phyloP scores from a whole-genome alignment of 2,888 invertebrate genomes.

The Calameuta pallipes region DNA sequence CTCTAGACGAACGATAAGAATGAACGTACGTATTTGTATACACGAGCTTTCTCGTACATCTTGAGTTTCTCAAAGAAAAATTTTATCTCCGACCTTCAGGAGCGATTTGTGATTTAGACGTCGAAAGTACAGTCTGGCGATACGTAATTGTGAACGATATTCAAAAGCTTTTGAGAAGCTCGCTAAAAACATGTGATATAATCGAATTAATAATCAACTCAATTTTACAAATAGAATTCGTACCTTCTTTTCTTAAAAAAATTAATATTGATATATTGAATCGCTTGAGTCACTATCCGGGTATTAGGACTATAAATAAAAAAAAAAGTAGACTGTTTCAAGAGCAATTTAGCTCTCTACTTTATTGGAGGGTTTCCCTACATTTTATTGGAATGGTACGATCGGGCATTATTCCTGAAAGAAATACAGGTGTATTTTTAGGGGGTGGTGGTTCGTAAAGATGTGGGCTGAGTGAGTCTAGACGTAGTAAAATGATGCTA shows the following conservation, averaged over 20 bases:
- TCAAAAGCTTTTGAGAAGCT: too few species aligned
- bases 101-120: not conserved
- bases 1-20: not conserved
- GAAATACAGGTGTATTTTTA: constrained; percentile 36
- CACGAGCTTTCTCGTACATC: not conserved
- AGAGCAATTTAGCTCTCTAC: not conserved
- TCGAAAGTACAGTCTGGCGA: too few species aligned
- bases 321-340: not conserved
- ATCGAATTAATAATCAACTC: too few species aligned
- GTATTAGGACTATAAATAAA: not conserved
- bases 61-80: not conserved
- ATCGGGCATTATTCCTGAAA: constrained; percentile 4
- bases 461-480: constrained; percentile 36
- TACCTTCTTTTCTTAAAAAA: too few species aligned
- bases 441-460: constrained; percentile 39
- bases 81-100: not conserved
- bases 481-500: constrained; percentile 38
- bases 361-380: not conserved
- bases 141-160: too few species aligned
- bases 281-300: not conserved
- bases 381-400: not conserved
- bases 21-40: not conserved
- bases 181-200: too few species aligned
- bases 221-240: too few species aligned
- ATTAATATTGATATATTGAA: not conserved